These are phyloP conservation scores for Tonatia bakeri DNA, from an alignment of 2,113 vertebrate genomes.

Conservation along the genomic window DNA sequence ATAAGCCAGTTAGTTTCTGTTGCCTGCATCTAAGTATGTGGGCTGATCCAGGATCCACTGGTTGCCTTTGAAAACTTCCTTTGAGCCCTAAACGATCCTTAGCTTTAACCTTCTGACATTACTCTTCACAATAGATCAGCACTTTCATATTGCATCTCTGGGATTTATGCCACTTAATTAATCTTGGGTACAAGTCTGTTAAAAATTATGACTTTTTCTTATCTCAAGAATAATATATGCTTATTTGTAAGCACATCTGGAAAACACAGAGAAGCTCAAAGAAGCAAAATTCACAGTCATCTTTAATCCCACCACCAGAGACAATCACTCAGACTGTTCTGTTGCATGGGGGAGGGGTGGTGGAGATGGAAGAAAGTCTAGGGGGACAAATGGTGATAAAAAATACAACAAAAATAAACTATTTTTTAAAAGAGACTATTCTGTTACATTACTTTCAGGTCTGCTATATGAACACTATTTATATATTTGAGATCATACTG, in stretches of 20 bases:
- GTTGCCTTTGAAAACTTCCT: neutral
- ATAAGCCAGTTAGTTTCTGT: neutral
- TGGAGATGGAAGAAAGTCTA: no score
- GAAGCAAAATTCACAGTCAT: conserved; percentile 26
- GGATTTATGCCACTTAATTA: neutral
- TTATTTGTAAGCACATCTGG: neutral
- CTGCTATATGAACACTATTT: neutral
- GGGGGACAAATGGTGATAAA: no score
- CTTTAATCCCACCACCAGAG: conserved; percentile 7
- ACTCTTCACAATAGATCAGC: neutral
- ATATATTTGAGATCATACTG: neutral
- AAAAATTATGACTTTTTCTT: neutral
- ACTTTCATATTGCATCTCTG: neutral
- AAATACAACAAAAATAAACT: no score
- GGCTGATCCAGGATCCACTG: neutral
- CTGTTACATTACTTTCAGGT: neutral
- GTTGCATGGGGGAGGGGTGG: neutral
- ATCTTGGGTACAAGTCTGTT: neutral
- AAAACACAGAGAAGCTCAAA: conserved; percentile 6
- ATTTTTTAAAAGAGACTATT: neutral
- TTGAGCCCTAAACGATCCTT: neutral
- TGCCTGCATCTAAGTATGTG: neutral
- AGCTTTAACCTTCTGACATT: neutral
- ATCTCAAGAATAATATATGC: neutral
- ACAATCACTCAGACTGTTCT: neutral